phyloP scores from a whole-genome alignment of 1,140 invertebrate species.

The Micrasema minimum region DNA sequence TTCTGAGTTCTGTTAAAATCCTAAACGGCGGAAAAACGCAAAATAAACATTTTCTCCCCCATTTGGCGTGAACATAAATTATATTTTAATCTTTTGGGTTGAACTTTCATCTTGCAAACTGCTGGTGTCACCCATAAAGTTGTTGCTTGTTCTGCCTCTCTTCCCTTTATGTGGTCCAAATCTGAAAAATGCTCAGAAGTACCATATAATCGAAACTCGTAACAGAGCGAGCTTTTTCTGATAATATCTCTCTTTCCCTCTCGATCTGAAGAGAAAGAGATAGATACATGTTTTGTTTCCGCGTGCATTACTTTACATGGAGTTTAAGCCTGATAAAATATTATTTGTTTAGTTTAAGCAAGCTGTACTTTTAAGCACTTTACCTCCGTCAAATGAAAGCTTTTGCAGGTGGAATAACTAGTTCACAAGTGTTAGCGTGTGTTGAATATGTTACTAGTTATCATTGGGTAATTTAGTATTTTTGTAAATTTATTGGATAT shows the following conservation, averaged over 20 bases:
- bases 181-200: neutral
- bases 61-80: slow-evolving; percentile 52
- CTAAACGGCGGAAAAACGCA: slow-evolving; percentile 37
- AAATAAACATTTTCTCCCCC: slow-evolving; percentile 41
- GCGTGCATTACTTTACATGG: too few relatives aligned
- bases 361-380: slow-evolving; percentile 35
- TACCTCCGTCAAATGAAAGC: slow-evolving; percentile 13
- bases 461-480: too few relatives aligned
- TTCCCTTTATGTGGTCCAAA: slow-evolving; percentile 6
- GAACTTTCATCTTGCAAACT: slow-evolving; percentile 54
- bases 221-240: neutral
- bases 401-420: slow-evolving; percentile 3
- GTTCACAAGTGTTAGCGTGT: too few relatives aligned
- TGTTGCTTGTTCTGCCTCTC: slow-evolving; percentile 32
- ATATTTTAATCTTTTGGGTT: slow-evolving; percentile 51
- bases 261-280: neutral
- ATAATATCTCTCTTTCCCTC: slow-evolving; percentile 9
- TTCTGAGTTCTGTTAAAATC: slow-evolving; percentile 25
- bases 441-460: too few relatives aligned
- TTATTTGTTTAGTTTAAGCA: slow-evolving; percentile 39
- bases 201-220: slow-evolving; percentile 4
- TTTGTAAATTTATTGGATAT: too few relatives aligned
- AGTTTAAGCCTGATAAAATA: too few relatives aligned
- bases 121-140: slow-evolving; percentile 53
- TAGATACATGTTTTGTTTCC: neutral